Percentiles rank a stretch among this genome's conserved stretches.
Evolutionary conservation across 2,797 vertebrate species (phyloP).

Genomic region (Orientallactaga sibirica): DNA sequence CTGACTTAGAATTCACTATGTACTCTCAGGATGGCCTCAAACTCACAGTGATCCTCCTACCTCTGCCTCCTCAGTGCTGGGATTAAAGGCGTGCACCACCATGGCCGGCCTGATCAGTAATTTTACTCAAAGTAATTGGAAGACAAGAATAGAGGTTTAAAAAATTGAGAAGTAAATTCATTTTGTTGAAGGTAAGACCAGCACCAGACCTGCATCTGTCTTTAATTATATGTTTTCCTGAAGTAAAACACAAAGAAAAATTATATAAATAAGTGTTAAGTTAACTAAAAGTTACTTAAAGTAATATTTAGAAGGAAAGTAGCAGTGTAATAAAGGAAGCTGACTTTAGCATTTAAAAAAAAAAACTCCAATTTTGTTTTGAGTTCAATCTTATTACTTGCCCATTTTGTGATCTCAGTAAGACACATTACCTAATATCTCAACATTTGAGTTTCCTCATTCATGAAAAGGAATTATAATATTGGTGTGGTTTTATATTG

Average conservation of each 20-base stretch:
- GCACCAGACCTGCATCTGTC: neutral
- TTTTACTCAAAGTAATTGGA: neutral
- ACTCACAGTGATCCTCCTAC: too few species aligned
- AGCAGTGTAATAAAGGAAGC: neutral
- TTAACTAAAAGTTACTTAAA: slow-evolving; percentile 54
- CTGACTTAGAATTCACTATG: too few species aligned
- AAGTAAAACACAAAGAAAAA: slow-evolving; percentile 59
- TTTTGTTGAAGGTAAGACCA: slow-evolving; percentile 12
- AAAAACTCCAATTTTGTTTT: neutral
- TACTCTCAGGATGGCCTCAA: too few species aligned
- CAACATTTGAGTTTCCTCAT: neutral
- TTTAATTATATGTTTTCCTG: slow-evolving; percentile 48
- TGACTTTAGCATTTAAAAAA: neutral
- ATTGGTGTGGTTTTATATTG: neutral
- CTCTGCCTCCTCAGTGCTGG: too few species aligned
- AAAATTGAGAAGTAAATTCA: slow-evolving; percentile 34
- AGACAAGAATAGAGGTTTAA: neutral
- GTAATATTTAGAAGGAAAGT: slow-evolving; percentile 21
- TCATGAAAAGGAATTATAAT: neutral
- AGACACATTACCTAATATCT: neutral
- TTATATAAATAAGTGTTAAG: slow-evolving; percentile 58
- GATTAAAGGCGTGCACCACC: too few species aligned
- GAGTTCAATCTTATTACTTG: neutral
- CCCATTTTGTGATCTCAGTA: neutral
- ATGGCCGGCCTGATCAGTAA: neutral